phyloP scores from a whole-genome alignment of 2,113 vertebrate species.

The Epinephelus fuscoguttatus region DNA sequence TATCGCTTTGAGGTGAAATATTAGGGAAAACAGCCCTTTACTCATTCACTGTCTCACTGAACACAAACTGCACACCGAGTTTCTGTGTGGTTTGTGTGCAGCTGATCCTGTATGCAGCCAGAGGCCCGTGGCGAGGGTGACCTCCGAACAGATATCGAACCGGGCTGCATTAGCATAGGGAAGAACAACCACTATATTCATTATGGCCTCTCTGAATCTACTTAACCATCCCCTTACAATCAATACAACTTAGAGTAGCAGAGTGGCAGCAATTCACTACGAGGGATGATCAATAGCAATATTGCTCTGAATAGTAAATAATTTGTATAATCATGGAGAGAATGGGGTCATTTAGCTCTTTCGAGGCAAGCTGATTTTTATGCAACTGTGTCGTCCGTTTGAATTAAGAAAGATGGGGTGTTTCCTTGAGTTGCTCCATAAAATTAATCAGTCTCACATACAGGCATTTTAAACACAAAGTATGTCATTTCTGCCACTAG shows the following conservation, averaged over 20 bases:
- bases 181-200: conserved; percentile 77
- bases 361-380: conserved; percentile 30
- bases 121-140: conserved; percentile 59
- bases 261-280: conserved; percentile 70
- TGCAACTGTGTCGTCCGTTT: conserved; percentile 5
- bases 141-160: conserved; percentile 68
- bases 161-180: conserved; percentile 70
- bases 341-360: conserved; percentile 50
- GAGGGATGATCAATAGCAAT: conserved; percentile 70
- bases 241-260: conserved; percentile 71
- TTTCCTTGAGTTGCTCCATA: conserved; percentile 13
- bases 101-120: conserved; percentile 59
- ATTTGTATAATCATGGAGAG: conserved; percentile 68
- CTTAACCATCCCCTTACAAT: conserved; percentile 68
- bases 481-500: too few relatives aligned
- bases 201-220: conserved; percentile 74
- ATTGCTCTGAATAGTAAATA: conserved; percentile 76
- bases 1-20: not conserved
- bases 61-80: conserved; percentile 8
- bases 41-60: not conserved
- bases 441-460: not conserved
- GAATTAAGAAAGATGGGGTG: not conserved
- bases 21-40: not conserved
- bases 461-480: not conserved
- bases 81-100: conserved; percentile 25